Conservation (phyloP, 2,797 vertebrate species). For the Microtus obscurus region DNA sequence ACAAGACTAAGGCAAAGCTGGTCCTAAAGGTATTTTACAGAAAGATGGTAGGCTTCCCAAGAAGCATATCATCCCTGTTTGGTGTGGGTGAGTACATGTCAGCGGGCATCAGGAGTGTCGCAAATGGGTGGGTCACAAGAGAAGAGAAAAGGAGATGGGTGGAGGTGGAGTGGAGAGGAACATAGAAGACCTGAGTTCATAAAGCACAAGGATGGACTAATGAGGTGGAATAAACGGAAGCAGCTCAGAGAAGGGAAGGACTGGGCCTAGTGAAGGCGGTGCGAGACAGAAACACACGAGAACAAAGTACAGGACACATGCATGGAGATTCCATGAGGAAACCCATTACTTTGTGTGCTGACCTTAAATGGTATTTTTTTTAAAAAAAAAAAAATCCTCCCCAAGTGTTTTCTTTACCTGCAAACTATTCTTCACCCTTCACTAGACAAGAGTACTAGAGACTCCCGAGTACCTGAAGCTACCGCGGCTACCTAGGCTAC, state of each 20-base stretch:
- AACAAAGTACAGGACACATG: neutral
- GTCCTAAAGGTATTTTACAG: neutral
- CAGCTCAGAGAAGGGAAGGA: neutral
- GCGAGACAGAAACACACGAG: neutral
- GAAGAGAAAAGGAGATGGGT: neutral
- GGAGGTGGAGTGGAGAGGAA: neutral
- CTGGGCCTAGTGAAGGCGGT: too few species aligned
- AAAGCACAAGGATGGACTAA: neutral
- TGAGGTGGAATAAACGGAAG: neutral
- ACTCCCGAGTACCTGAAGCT: neutral
- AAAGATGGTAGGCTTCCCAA: neutral
- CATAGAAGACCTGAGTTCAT: too few species aligned
- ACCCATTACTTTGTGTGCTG: neutral
- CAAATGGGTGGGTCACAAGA: neutral
- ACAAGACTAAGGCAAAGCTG: neutral
- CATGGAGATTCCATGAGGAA: neutral
- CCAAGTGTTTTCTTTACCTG: neutral
- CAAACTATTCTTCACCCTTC: neutral
- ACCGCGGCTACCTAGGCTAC: too few species aligned
- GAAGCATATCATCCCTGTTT: neutral
- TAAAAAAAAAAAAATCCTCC: neutral
- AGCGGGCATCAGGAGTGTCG: neutral
- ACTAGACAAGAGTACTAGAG: neutral
- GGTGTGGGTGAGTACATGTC: neutral
- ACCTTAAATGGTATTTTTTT: too few species aligned